phyloP scores from a whole-genome alignment of 2,113 vertebrate genomes.

The Microcebus jonahi region DNA sequence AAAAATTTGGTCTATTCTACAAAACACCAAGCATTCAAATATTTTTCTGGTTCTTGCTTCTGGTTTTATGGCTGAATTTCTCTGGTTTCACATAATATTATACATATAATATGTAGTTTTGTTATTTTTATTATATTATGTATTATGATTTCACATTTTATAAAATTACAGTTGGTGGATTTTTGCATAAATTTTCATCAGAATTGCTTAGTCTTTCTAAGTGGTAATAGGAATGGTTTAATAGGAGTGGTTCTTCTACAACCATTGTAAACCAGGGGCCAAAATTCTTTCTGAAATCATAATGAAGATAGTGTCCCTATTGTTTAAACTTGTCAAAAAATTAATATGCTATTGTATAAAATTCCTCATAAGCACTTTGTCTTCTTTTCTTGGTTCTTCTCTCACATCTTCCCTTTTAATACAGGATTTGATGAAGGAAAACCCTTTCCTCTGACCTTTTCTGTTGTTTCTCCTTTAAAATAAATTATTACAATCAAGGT shows the following conservation, averaged over 20 bases:
- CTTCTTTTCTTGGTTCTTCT: background rate
- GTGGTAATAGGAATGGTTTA: background rate
- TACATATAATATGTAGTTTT: background rate
- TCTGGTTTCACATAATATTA: background rate
- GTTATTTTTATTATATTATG: background rate
- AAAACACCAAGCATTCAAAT: background rate
- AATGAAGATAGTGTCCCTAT: background rate
- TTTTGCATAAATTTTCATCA: conserved; percentile 20
- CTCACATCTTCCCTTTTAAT: background rate
- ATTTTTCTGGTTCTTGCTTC: background rate
- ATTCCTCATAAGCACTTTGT: background rate
- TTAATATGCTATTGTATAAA: background rate
- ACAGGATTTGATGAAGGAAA: background rate
- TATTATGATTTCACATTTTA: conserved; percentile 13
- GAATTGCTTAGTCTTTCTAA: background rate
- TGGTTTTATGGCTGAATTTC: background rate
- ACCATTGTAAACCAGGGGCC: background rate
- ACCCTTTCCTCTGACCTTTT: background rate
- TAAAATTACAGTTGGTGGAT: background rate
- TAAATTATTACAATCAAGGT: background rate
- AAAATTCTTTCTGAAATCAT: background rate
- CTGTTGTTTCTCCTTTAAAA: background rate
- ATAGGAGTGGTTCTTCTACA: background rate
- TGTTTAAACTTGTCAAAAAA: background rate
- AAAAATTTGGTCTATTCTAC: background rate